Evolutionary conservation across 2,797 vertebrate species (phyloP), one percentile per base, ranked within the genome.

Genomic region (Acanthiza pusilla): DNA sequence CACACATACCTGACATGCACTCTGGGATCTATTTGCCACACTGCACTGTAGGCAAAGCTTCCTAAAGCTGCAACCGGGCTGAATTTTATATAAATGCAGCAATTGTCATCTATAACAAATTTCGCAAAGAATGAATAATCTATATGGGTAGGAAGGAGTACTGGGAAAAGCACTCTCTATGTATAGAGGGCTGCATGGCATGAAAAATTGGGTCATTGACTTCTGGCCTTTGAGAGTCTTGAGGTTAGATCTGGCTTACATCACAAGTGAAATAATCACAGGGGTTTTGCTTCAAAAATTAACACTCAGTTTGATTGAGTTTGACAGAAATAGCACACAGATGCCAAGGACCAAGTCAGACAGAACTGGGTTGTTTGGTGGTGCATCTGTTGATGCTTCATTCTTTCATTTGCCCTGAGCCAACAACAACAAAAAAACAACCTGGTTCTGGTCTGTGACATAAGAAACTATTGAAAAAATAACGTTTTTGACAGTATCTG

Each of bases 171-270:
- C 92, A n/a, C 65, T 94, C 79, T 70, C 85, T 93, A 76, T 95
- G 91, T 89, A 96, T 94, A 86, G 82, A 70, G 85, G 87, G 89
- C 88, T 94, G 86, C 93, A 94, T 88, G 91, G 97, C 97, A 97
- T 94, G 93, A 78, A 98, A 98, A 98, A 98, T 96, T 98, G 97
- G 98, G 98, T 98, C 98, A 98, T 97, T 98, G 98, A 98, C 98
- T 98, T 98, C 93, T 97, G 98, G 97, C 98, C 98, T 98, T 97
- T 89, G 96, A 97, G 73, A 94, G 97, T 97, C 97, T 92, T 15
- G 95, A 97, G 98, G 98, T 98, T 98, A 98, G 97, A 93, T 97
- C 98, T 98, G 98, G 97, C 97, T 98, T 98, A 96, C 97, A 98
- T 98, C 98, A 97, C 92, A 94, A 97, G 97, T 98, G 97, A 98